Percentiles rank a stretch among this genome's conserved stretches.
Evolutionary conservation across 2,797 vertebrate genomes (phyloP).

Genomic region (Hapalemur alaotrensis): DNA sequence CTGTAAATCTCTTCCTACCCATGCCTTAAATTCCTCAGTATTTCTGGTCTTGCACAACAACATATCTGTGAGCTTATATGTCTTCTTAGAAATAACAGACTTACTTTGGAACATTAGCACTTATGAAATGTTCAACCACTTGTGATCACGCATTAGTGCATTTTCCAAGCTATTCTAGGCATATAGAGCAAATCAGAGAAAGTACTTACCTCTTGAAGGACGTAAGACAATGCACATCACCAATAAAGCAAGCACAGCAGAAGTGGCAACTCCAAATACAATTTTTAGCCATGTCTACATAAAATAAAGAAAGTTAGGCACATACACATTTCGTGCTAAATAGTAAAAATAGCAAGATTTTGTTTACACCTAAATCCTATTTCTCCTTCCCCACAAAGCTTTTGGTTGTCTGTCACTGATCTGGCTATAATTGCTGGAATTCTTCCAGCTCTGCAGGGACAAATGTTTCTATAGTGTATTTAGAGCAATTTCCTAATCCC

Average conservation of each 20-base stretch:
- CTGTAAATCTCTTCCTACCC: slow-evolving; percentile 70
- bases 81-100: slow-evolving; percentile 70
- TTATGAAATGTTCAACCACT: slow-evolving; percentile 62
- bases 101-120: slow-evolving; percentile 63
- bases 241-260: slow-evolving; percentile 82
- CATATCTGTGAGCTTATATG: slow-evolving; percentile 61
- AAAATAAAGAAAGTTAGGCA: slow-evolving; percentile 78
- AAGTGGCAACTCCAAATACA: slow-evolving; percentile 80
- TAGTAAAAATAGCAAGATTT: slow-evolving; percentile 47
- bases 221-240: slow-evolving; percentile 84
- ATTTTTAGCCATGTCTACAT: slow-evolving; percentile 86
- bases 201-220: slow-evolving; percentile 85
- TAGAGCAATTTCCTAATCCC: slow-evolving; percentile 70
- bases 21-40: slow-evolving; percentile 75
- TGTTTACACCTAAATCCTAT: slow-evolving; percentile 62
- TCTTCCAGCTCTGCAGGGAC: slow-evolving; percentile 55
- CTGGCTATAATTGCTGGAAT: slow-evolving; percentile 73
- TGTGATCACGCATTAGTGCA: slow-evolving; percentile 29
- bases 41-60: slow-evolving; percentile 76
- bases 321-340: slow-evolving; percentile 49
- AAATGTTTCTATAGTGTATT: slow-evolving; percentile 67
- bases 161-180: slow-evolving; percentile 58
- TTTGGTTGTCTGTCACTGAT: slow-evolving; percentile 64
- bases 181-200: slow-evolving; percentile 69
- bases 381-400: slow-evolving; percentile 61